Conservation (phyloP, 2,797 vertebrate genomes). For the Acanthiza pusilla region DNA sequence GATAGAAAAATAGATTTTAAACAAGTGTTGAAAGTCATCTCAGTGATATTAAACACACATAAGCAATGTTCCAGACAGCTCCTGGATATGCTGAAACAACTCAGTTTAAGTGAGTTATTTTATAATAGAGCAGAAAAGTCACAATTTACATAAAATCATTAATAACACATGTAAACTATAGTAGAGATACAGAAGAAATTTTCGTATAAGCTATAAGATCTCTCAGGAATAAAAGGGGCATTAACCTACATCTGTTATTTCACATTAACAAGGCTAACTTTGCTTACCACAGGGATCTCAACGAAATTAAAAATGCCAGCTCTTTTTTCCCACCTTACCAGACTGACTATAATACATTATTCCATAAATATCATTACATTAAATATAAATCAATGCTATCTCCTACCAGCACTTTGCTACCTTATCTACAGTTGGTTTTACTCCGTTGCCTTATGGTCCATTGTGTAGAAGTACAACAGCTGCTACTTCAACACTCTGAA, state of each 20-base stretch:
- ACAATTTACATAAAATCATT: background rate
- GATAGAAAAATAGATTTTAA: background rate
- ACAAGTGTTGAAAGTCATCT: background rate
- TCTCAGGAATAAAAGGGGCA: background rate
- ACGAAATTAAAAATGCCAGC: accelerated
- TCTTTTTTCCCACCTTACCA: background rate
- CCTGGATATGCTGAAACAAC: background rate
- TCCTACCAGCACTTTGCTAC: background rate
- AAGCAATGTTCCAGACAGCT: background rate
- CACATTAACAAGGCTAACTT: background rate
- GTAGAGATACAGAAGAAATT: background rate
- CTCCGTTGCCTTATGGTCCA: background rate
- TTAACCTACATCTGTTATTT: background rate
- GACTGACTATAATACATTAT: background rate
- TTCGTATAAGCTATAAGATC: background rate
- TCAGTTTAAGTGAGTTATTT: background rate
- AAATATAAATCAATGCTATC: background rate
- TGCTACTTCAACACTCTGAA: background rate
- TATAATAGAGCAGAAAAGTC: background rate
- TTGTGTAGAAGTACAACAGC: background rate
- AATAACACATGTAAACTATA: background rate
- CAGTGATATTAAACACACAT: background rate
- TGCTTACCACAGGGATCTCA: background rate
- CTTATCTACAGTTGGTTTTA: background rate
- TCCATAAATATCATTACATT: background rate